Evolutionary conservation across 1,140 invertebrate species (phyloP).

Genomic region (Scaptomyza montana): DNA sequence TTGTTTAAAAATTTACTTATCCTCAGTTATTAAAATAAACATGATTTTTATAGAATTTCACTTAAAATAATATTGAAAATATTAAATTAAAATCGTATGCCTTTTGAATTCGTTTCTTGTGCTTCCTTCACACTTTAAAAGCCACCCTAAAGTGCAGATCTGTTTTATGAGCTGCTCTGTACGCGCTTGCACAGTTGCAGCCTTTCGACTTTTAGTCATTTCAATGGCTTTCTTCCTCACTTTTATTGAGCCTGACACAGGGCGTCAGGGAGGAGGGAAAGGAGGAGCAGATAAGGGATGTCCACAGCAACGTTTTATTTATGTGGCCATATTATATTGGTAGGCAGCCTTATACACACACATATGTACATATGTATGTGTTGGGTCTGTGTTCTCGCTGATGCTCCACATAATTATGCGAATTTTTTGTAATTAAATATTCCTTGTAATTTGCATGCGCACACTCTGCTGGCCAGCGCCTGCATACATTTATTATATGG

Average conservation of each 20-base stretch:
- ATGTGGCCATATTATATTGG: constrained; percentile 63
- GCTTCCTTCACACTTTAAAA: neutral
- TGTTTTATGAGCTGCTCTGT: constrained; percentile 24
- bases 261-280: neutral
- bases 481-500: constrained; percentile 36
- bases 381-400: constrained; percentile 24
- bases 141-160: constrained; percentile 2
- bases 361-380: neutral
- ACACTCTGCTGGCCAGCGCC: constrained; percentile 25
- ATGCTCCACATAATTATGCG: constrained; percentile 75
- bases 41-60: no score
- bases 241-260: constrained; percentile 64
- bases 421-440: constrained; percentile 82
- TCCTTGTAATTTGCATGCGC: constrained; percentile 79
- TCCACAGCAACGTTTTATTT: constrained; percentile 63
- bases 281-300: constrained; percentile 27
- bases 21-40: no score
- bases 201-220: constrained; percentile 42
- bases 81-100: no score
- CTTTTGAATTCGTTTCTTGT: neutral
- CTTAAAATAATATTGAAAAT: no score
- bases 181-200: neutral
- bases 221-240: constrained; percentile 47
- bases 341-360: constrained; percentile 1
- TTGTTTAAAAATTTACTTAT: no score